Percentiles rank a stretch among this genome's conserved stretches.
These are phyloP conservation scores for Halictus ligatus DNA, from an alignment of 2,888 invertebrate genomes.

Conservation along the genomic window DNA sequence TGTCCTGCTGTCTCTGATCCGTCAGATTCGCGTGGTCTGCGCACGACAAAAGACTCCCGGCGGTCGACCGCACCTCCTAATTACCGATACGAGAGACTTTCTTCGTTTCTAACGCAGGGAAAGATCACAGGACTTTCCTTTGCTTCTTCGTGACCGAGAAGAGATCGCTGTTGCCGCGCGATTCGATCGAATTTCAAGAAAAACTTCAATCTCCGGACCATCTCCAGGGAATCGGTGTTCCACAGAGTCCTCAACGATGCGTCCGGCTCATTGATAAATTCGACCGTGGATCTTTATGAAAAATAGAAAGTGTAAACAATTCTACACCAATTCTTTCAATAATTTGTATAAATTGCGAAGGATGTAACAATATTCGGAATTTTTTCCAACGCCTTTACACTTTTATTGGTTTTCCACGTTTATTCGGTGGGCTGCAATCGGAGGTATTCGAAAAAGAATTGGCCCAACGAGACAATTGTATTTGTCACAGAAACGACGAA, in stretches of 20 bases:
- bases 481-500: too few species aligned
- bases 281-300: too few species aligned
- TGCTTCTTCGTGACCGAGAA: not conserved
- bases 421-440: too few species aligned
- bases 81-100: slow-evolving; percentile 37
- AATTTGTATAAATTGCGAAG: too few species aligned
- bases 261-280: not conserved
- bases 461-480: too few species aligned
- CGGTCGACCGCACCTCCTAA: slow-evolving; percentile 18
- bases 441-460: too few species aligned
- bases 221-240: not conserved
- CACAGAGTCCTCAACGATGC: too few species aligned
- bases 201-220: not conserved
- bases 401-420: too few species aligned
- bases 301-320: too few species aligned
- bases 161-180: not conserved
- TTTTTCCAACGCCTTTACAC: too few species aligned
- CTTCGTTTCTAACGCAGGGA: slow-evolving; percentile 3
- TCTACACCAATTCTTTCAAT: too few species aligned
- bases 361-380: too few species aligned
- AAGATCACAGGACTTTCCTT: not conserved
- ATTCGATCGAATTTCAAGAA: not conserved
- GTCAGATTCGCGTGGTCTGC: not conserved
- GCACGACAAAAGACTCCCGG: not conserved
- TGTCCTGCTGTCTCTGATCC: slow-evolving; percentile 31